Conservation (phyloP, 2,888 invertebrate genomes). For the Junonia oenone region DNA sequence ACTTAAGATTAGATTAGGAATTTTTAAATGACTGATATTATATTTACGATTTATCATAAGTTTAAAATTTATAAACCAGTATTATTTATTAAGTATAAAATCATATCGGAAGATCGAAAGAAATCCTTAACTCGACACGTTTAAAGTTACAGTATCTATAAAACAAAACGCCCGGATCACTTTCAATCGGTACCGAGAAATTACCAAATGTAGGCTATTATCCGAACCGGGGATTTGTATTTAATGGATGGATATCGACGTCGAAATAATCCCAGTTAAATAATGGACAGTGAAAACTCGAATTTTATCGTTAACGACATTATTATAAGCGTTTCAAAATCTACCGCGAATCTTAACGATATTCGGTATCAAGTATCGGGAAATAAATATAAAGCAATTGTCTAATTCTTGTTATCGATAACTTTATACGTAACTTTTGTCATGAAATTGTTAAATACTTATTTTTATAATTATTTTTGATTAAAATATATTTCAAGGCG, state of each 20-base stretch:
- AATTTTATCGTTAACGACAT: background rate
- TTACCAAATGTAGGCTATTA: background rate
- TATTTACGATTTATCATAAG: too few relatives aligned
- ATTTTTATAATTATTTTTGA: too few relatives aligned
- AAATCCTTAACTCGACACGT: background rate
- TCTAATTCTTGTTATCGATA: too few relatives aligned
- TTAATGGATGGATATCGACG: background rate
- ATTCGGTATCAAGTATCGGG: background rate
- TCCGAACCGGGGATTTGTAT: background rate
- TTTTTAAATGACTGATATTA: too few relatives aligned
- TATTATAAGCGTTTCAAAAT: background rate
- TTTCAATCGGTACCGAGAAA: background rate
- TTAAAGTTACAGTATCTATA: background rate
- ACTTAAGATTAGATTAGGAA: too few relatives aligned
- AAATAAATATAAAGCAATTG: background rate
- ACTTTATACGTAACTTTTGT: too few relatives aligned
- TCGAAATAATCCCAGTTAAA: background rate
- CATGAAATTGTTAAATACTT: too few relatives aligned
- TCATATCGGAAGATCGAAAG: too few relatives aligned
- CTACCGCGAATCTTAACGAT: background rate
- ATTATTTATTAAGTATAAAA: too few relatives aligned
- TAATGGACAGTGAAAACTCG: background rate
- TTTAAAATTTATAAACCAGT: too few relatives aligned
- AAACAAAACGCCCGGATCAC: background rate
- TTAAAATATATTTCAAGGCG: too few relatives aligned